Base-by-base conservation (phyloP, 2,888 invertebrate genomes). In the Globia sparganii region DNA sequence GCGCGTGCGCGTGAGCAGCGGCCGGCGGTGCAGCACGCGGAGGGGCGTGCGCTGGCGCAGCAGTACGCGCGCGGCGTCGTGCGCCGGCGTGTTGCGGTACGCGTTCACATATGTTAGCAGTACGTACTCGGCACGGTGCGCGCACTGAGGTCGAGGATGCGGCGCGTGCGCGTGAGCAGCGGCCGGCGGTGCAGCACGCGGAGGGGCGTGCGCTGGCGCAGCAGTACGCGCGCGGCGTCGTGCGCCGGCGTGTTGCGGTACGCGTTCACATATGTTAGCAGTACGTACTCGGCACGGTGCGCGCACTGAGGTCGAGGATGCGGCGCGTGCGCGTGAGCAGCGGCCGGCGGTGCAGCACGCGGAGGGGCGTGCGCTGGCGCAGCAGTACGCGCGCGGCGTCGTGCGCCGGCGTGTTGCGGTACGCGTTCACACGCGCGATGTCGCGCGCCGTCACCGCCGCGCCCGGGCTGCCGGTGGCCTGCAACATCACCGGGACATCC, bases 181-280 rank as follows among this genome's bases (percentile, higher is more conserved):
- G 99, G 98, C 34, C 99, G 97, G 72, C 99, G 95, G 94, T 99
- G 99, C 72, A 99, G 95, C 9, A 99, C 99, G 80, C 99, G 95
- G 59, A 99, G 96, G 0, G 99, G 99, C 1, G 99, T 99, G 92
- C 98, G 98, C 94, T 99, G 99, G 59, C 97, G 90, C 43, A 99
- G 95, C 72, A 95, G 94, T 25, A 99, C 83, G 62, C 89, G 85
- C n/a, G 89, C 90, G 4, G 98, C 83, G 58, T 87, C 84, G 1
- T 46, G 85, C 5, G 67, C 0, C 46, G 81, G 15, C 61, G 90
- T 91, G 88, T 93, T 94, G 25, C 91, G 88, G 88, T 88, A n/a
- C n/a, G n/a, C n/a, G n/a, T n/a, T n/a, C n/a, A n/a, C n/a, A n/a
- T n/a, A n/a, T n/a, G n/a, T n/a, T n/a, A n/a, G n/a, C n/a, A n/a